Evolutionary conservation across 2,113 vertebrate genomes (phyloP).

Genomic region (Heliornis fulica): DNA sequence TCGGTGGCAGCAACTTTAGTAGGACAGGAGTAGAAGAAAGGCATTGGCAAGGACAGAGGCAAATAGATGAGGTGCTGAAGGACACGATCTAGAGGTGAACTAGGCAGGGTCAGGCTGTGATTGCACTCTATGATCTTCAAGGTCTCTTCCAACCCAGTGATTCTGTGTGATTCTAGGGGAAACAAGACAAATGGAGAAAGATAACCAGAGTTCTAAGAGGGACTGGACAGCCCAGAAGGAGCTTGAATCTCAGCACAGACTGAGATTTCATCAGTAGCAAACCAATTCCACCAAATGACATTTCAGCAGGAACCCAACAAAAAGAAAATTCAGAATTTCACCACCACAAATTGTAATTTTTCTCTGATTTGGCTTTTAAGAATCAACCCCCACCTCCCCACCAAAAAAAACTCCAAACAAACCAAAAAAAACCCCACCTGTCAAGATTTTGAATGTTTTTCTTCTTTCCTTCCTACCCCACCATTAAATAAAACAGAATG

Average conservation of each 20-base stretch:
- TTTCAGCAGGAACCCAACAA: neutral
- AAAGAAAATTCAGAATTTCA: neutral
- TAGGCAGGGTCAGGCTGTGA: too few relatives aligned
- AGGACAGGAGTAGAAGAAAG: neutral
- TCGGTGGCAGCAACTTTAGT: neutral
- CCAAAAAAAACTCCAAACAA: neutral
- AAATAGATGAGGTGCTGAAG: too few relatives aligned
- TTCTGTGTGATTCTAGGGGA: too few relatives aligned
- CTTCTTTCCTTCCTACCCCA: neutral
- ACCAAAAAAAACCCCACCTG: neutral
- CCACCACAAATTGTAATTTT: neutral
- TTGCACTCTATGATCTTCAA: too few relatives aligned
- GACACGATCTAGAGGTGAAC: too few relatives aligned
- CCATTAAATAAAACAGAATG: neutral
- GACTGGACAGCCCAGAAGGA: neutral
- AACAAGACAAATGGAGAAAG: neutral
- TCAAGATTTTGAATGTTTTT: neutral
- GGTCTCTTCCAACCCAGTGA: too few relatives aligned
- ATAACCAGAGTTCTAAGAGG: neutral
- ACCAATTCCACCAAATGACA: neutral
- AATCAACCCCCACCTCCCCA: neutral
- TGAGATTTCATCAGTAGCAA: neutral
- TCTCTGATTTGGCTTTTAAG: neutral
- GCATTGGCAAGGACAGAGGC: neutral
- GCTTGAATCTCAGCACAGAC: neutral